These are phyloP conservation scores for Tyrophagus putrescentiae DNA, from an alignment of 1,140 invertebrate species.

Conservation along the genomic window DNA sequence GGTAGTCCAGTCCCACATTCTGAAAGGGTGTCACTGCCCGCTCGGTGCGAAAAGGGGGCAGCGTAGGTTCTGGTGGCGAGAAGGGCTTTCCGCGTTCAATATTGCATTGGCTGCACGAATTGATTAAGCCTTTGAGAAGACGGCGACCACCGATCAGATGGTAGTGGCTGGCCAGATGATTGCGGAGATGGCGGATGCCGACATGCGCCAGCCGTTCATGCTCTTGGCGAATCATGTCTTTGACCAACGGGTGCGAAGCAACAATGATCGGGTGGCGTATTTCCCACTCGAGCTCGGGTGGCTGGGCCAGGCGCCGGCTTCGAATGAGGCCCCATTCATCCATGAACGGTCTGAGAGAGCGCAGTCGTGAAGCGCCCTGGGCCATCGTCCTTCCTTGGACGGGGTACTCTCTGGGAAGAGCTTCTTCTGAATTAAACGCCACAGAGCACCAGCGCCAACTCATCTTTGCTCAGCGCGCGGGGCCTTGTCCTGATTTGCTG, in stretches of 20 bases:
- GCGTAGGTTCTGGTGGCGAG: neutral
- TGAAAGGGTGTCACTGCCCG: slow-evolving; percentile 3
- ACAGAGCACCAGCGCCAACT: neutral
- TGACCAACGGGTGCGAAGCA: neutral
- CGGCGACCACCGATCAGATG: neutral
- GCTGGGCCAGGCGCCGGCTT: neutral
- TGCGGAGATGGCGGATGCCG: neutral
- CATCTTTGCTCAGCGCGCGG: neutral
- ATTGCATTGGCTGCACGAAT: neutral
- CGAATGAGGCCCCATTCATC: neutral
- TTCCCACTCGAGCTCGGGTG: neutral
- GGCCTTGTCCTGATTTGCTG: no score
- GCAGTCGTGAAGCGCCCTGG: neutral
- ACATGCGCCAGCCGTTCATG: neutral
- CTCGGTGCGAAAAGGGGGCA: neutral
- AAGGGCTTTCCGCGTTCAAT: neutral
- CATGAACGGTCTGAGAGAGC: neutral
- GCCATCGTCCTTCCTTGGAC: neutral
- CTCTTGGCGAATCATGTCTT: neutral
- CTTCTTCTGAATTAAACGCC: neutral
- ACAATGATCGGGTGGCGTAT: neutral
- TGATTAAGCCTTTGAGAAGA: neutral
- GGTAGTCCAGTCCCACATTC: slow-evolving; percentile 19
- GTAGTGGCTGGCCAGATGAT: neutral
- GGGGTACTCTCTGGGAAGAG: neutral